phyloP scores from a whole-genome alignment of 2,888 invertebrate genomes.

The Aethes cnicana region DNA sequence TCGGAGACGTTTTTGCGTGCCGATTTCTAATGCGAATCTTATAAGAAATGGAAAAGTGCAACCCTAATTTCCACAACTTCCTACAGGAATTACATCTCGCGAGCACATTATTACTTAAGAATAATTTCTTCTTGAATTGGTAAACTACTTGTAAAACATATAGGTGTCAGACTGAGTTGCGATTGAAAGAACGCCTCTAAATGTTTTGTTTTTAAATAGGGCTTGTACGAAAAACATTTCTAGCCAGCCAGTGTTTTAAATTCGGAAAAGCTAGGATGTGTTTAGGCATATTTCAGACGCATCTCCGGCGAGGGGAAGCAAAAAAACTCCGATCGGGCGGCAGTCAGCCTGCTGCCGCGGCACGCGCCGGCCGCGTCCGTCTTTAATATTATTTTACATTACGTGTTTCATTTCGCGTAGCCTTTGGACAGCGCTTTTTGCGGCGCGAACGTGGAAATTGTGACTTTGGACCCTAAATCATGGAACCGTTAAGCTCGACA shows the following conservation, averaged over 20 bases:
- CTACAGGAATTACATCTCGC: too few relatives aligned
- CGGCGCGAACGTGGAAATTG: conserved; percentile 70
- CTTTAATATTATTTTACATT: conserved; percentile 76
- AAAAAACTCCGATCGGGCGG: conserved; percentile 60
- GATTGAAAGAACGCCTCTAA: too few relatives aligned
- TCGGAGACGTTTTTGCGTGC: conserved; percentile 53
- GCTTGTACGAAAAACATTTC: not conserved
- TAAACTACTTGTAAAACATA: too few relatives aligned
- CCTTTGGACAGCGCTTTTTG: conserved; percentile 75
- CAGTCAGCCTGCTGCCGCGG: conserved; percentile 73
- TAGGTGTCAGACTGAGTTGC: too few relatives aligned
- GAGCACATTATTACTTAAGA: too few relatives aligned
- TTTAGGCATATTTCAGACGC: conserved; percentile 61
- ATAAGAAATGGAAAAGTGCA: conserved; percentile 47
- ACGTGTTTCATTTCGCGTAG: conserved; percentile 82
- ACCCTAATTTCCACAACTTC: too few relatives aligned
- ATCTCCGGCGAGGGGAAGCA: conserved; percentile 68
- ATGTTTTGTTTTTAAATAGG: too few relatives aligned
- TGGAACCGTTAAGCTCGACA: conserved; percentile 63
- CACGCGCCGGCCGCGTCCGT: conserved; percentile 74
- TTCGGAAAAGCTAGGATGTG: conserved; percentile 29
- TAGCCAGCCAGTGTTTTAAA: conserved; percentile 23
- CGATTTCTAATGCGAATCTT: conserved; percentile 61
- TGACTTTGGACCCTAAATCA: conserved; percentile 70
- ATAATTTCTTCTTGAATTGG: too few relatives aligned